Percentiles rank a stretch among this genome's conserved stretches.
phyloP scores from a whole-genome alignment of 2,797 vertebrate genomes.

The Eupleurogrammus muticus region DNA sequence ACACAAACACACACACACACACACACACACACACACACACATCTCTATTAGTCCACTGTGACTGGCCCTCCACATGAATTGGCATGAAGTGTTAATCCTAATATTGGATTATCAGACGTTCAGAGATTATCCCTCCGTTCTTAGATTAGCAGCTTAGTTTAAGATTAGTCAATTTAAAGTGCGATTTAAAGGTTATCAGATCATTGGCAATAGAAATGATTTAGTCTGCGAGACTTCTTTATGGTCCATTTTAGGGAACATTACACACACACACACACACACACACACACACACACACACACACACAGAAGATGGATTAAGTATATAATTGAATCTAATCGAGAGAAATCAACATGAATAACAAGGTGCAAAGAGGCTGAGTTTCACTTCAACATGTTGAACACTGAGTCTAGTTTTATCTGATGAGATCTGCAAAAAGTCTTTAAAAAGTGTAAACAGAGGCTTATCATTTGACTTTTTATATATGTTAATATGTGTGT shows the following conservation, averaged over 20 bases:
- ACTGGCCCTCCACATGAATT: constrained; percentile 45
- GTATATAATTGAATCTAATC: constrained; percentile 52
- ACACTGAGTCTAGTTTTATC: neutral
- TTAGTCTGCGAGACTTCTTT: constrained; percentile 24
- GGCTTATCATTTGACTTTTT: neutral
- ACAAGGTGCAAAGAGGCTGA: constrained; percentile 10
- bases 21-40: constrained; percentile 27
- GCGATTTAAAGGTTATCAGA: constrained; percentile 67
- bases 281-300: constrained; percentile 17
- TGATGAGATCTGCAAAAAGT: neutral
- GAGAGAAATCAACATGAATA: neutral
- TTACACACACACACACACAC: constrained; percentile 7
- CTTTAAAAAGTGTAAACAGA: neutral
- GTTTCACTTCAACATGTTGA: neutral
- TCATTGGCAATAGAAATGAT: constrained; percentile 23
- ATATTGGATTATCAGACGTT: constrained; percentile 67
- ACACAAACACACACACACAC: constrained; percentile 27
- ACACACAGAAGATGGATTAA: constrained; percentile 21
- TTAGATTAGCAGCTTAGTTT: constrained; percentile 59
- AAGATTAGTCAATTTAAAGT: constrained; percentile 58
- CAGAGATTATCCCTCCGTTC: constrained; percentile 63
- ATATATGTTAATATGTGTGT: neutral
- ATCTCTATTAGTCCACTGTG: constrained; percentile 49
- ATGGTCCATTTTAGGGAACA: constrained; percentile 4
- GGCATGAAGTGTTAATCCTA: constrained; percentile 57